phyloP scores from a whole-genome alignment of 2,888 invertebrate genomes.

The Lycocerus yunnanus region DNA sequence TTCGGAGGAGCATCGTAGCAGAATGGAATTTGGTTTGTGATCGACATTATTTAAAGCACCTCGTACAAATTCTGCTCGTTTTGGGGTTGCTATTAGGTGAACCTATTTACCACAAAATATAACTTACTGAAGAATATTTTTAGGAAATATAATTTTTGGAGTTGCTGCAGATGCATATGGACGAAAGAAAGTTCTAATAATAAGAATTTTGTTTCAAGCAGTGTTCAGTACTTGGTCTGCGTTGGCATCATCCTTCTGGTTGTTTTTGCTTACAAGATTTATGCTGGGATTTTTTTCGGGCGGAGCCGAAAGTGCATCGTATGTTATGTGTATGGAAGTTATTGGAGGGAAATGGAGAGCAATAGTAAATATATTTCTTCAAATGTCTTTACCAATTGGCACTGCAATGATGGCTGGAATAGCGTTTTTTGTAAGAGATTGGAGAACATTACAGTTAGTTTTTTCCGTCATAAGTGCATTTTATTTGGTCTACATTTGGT shows the following conservation, averaged over 20 bases:
- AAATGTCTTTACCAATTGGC: slow-evolving; percentile 62
- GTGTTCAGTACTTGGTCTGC: slow-evolving; percentile 72
- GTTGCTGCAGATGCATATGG: slow-evolving; percentile 78
- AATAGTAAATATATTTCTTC: slow-evolving; percentile 61
- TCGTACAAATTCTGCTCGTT: slow-evolving; percentile 79
- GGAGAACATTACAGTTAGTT: slow-evolving; percentile 61
- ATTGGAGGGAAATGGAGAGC: slow-evolving; percentile 58
- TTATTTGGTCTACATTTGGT: not conserved
- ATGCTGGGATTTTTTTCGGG: slow-evolving; percentile 76
- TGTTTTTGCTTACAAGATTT: slow-evolving; percentile 71
- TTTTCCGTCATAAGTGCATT: slow-evolving; percentile 44
- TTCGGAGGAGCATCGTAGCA: slow-evolving; percentile 65
- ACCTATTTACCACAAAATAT: not conserved
- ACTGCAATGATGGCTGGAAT: slow-evolving; percentile 60
- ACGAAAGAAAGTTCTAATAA: slow-evolving; percentile 72
- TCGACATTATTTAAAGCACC: slow-evolving; percentile 66
- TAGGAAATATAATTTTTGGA: slow-evolving; percentile 76
- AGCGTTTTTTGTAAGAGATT: slow-evolving; percentile 60
- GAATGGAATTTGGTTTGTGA: slow-evolving; percentile 79
- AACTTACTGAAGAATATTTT: slow-evolving; percentile 29
- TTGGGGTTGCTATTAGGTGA: slow-evolving; percentile 64
- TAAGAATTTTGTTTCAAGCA: slow-evolving; percentile 74
- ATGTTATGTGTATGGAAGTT: not conserved
- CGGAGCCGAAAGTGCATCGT: slow-evolving; percentile 53
- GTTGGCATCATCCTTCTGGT: slow-evolving; percentile 67